Conservation (phyloP, 2,888 invertebrate genomes). For the Tetragonisca angustula region DNA sequence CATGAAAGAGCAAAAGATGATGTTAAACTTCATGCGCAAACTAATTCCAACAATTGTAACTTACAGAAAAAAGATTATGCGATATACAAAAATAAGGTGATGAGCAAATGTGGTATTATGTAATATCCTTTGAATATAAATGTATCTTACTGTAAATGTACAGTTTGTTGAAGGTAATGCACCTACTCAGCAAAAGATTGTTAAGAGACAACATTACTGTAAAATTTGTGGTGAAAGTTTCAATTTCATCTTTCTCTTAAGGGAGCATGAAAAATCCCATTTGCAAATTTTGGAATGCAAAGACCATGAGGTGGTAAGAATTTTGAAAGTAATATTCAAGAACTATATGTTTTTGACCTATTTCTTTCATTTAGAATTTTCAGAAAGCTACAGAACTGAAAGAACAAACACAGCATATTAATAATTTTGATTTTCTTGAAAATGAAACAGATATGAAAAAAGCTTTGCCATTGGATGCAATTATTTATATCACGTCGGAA, state of each 20-base stretch:
- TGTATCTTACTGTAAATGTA: slow-evolving; percentile 31
- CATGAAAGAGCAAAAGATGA: slow-evolving; percentile 67
- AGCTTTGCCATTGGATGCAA: slow-evolving; percentile 65
- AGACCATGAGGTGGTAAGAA: slow-evolving; percentile 70
- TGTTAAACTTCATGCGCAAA: slow-evolving; percentile 13
- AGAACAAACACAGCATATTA: slow-evolving; percentile 53
- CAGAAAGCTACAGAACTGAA: slow-evolving; percentile 61
- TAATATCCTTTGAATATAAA: slow-evolving; percentile 2
- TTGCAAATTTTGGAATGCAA: slow-evolving; percentile 64
- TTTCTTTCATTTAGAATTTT: slow-evolving; percentile 57
- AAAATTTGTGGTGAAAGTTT: slow-evolving; percentile 81
- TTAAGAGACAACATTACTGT: slow-evolving; percentile 78
- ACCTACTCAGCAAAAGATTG: slow-evolving; percentile 59
- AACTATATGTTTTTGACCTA: neutral
- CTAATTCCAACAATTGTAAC: slow-evolving; percentile 28
- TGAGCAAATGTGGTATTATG: slow-evolving; percentile 10
- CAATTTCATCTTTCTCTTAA: slow-evolving; percentile 76
- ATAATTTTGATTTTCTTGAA: slow-evolving; percentile 41
- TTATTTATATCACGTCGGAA: slow-evolving; percentile 72
- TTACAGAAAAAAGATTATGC: slow-evolving; percentile 31
- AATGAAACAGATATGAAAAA: slow-evolving; percentile 34
- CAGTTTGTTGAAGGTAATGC: slow-evolving; percentile 50
- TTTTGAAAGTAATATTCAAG: neutral
- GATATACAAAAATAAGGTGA: slow-evolving; percentile 62
- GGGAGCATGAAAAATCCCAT: slow-evolving; percentile 78